Evolutionary conservation across 2,888 invertebrate species (phyloP).

Genomic region (Rugalucina vietnamica): DNA sequence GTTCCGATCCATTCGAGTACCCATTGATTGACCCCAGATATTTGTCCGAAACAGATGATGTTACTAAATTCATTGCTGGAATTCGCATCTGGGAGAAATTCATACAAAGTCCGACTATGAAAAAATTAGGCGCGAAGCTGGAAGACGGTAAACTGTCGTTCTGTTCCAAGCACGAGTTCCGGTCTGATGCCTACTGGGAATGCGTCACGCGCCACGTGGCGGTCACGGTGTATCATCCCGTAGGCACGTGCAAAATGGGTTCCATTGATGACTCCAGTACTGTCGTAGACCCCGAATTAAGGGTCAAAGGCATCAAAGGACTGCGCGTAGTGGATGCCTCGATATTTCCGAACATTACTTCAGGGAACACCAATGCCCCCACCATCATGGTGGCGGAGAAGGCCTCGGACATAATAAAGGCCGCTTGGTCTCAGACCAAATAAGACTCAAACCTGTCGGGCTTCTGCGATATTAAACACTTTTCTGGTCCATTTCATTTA

Average conservation of each 20-base stretch:
- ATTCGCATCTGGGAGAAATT: constrained; percentile 45
- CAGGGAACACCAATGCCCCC: constrained; percentile 48
- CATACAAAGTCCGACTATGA: constrained; percentile 45
- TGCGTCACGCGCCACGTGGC: constrained; percentile 47
- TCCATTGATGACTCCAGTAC: constrained; percentile 82
- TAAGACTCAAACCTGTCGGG: too few species aligned
- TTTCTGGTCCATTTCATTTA: too few species aligned
- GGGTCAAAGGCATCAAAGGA: constrained; percentile 40
- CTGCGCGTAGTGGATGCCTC: constrained; percentile 47
- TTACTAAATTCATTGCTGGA: constrained; percentile 78
- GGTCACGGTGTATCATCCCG: constrained; percentile 86
- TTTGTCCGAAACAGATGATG: constrained; percentile 87
- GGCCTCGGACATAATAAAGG: constrained; percentile 45
- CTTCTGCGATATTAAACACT: too few species aligned
- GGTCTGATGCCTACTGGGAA: constrained; percentile 61
- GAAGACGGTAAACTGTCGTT: constrained; percentile 30
- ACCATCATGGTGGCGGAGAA: constrained; percentile 51
- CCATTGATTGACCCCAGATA: constrained; percentile 96
- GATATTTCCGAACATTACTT: constrained; percentile 33
- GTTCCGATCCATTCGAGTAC: constrained; percentile 90
- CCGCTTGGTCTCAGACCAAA: too few species aligned
- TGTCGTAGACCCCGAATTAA: constrained; percentile 88
- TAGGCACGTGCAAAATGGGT: constrained; percentile 91
- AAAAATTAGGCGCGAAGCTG: constrained; percentile 38
- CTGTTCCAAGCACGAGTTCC: constrained; percentile 38